These are phyloP conservation scores for Uromys caudimaculatus DNA, from an alignment of 2,797 vertebrate genomes.

Conservation along the genomic window DNA sequence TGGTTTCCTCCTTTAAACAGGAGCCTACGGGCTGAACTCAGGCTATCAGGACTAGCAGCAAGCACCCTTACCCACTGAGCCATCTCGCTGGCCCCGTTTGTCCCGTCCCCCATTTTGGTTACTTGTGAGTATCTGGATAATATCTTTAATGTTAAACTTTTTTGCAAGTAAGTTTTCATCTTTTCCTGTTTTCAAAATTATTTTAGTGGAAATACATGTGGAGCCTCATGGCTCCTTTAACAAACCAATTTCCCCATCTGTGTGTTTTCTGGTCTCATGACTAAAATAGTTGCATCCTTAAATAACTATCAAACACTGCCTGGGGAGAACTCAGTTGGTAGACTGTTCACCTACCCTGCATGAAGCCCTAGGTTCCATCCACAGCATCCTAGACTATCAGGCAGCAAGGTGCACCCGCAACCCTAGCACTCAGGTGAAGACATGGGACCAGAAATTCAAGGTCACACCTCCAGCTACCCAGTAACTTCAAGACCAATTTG, in stretches of 20 bases:
- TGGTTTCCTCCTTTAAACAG: not conserved
- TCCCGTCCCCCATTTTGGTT: not conserved
- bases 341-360: not conserved
- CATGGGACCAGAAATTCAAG: not conserved
- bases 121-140: not conserved
- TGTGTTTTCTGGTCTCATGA: not conserved
- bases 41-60: not conserved
- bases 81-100: not conserved
- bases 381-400: not conserved
- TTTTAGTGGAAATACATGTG: not conserved
- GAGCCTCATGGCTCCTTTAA: constrained; percentile 7
- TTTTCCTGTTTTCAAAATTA: constrained; percentile 13
- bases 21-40: not conserved
- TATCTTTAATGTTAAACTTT: not conserved
- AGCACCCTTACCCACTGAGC: not conserved
- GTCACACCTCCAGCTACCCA: not conserved
- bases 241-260: not conserved
- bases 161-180: not conserved
- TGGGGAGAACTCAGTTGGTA: not conserved
- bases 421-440: not conserved
- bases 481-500: not conserved
- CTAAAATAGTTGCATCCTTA: not conserved
- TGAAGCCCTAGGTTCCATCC: not conserved
- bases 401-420: not conserved
- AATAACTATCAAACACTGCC: not conserved